Evolutionary conservation across 2,113 vertebrate genomes (phyloP), one percentile per base, ranked within the genome.

Genomic region (Myotis lucifugus): DNA sequence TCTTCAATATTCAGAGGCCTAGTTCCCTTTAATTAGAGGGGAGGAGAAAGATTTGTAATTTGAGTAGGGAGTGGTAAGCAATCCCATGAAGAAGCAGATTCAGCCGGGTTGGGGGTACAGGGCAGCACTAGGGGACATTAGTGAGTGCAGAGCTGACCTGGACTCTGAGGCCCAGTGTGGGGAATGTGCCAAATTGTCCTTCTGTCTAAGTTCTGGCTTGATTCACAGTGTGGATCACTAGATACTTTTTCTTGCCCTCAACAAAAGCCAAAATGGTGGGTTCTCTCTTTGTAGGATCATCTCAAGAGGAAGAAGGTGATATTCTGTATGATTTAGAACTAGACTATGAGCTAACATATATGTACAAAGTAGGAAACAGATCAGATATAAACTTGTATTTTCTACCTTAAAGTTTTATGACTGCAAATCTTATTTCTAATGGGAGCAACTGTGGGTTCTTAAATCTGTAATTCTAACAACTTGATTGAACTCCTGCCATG

Each of bases 391-490:
- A 14, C 29, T 48, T 59, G 1, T 32, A 21, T 78, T 78, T 92
- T 77, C 72, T 69, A 66, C 56, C 37, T 72, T 89, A 87, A 81
- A 76, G 23, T 87, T 78, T 93, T 87, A 76, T 93, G 46, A 76
- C 42, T 27, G 3, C 34, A n/a, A 56, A 23, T 78, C 56, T 83
- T 82, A 85, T 32, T 83, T 70, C 77, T 83, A 82, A 48, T 40
- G 74, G n/a, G 85, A 40, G 54, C 91, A 42, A 21, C 25, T 54
- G 34, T 15, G 46, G 73, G 46, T 89, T 86, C 66, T 83, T 81
- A 86, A 91, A 76, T 52, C 66, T 93, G 18, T 87, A 48, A 34
- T 77, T 82, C 32, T 79, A 70, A 73, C 74, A 48, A 34, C 13
- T 37, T 56, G 64, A 11, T 27, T 37, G 64, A 40, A 34, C 17